phyloP scores from a whole-genome alignment of 2,797 vertebrate genomes.

The Babyrousa celebensis region DNA sequence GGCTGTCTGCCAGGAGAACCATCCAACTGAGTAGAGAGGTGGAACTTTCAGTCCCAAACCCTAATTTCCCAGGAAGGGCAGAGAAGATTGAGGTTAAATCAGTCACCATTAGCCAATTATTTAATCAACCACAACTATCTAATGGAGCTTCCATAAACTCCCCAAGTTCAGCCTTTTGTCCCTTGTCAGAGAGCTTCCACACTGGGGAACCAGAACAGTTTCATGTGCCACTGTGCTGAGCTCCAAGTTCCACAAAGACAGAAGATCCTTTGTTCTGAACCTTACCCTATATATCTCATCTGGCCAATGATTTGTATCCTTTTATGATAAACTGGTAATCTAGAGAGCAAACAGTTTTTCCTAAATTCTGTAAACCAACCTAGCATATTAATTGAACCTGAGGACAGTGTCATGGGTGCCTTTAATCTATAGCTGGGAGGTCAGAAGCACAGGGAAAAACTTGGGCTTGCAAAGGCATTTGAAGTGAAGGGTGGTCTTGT shows the following conservation, averaged over 20 bases:
- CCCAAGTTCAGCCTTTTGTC: background rate
- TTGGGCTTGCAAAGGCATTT: background rate
- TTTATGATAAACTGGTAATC: background rate
- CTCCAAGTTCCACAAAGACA: background rate
- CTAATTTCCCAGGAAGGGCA: background rate
- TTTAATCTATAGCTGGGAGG: background rate
- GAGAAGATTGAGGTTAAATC: background rate
- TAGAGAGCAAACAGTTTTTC: background rate
- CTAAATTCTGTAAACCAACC: background rate
- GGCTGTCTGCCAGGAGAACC: background rate
- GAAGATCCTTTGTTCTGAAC: background rate
- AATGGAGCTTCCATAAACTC: background rate
- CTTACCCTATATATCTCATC: background rate
- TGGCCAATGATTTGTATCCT: background rate
- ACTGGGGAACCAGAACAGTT: background rate
- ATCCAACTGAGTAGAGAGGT: background rate
- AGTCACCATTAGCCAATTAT: background rate
- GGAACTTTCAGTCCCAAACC: background rate
- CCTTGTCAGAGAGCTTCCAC: background rate
- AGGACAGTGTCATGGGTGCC: background rate
- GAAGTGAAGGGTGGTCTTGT: background rate
- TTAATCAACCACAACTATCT: background rate
- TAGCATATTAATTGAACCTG: background rate
- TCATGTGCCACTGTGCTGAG: background rate
- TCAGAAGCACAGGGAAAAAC: background rate